Evolutionary conservation across 2,797 vertebrate species (phyloP).

Genomic region (Mastacembelus armatus): DNA sequence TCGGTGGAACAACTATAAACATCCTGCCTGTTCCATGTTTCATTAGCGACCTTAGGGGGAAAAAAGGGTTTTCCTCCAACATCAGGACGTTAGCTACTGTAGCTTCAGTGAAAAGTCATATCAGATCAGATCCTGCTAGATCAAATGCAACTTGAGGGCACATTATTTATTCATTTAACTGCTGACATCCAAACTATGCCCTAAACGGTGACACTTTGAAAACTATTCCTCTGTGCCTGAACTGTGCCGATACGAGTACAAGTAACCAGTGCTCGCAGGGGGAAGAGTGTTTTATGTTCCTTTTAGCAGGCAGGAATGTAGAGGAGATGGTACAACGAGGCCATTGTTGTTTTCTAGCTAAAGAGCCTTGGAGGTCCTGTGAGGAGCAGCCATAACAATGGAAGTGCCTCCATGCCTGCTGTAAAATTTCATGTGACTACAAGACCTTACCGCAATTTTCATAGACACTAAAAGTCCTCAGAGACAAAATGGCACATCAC

Average conservation of each 20-base stretch:
- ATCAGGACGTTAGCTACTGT: slow-evolving; percentile 73
- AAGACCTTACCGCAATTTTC: slow-evolving; percentile 50
- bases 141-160: slow-evolving; percentile 77
- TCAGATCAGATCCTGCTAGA: slow-evolving; percentile 72
- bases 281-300: slow-evolving; percentile 60
- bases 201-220: slow-evolving; percentile 79
- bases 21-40: slow-evolving; percentile 51
- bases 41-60: slow-evolving; percentile 48
- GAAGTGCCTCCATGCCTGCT: slow-evolving; percentile 53
- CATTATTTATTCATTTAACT: slow-evolving; percentile 82
- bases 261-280: slow-evolving; percentile 44
- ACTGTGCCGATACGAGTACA: slow-evolving; percentile 52
- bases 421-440: slow-evolving; percentile 71
- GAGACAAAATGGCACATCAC: slow-evolving; percentile 49
- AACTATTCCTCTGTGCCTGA: slow-evolving; percentile 75
- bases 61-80: slow-evolving; percentile 51
- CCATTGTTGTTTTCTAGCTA: slow-evolving; percentile 67
- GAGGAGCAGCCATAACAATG: slow-evolving; percentile 61
- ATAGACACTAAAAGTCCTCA: slow-evolving; percentile 51
- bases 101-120: slow-evolving; percentile 67
- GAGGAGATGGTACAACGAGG: slow-evolving; percentile 64
- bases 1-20: slow-evolving; percentile 27
- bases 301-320: slow-evolving; percentile 64
- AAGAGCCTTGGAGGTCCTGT: slow-evolving; percentile 62
- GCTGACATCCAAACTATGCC: slow-evolving; percentile 78